Evolutionary conservation across 2,888 invertebrate genomes (phyloP).

Genomic region (Tipula vernalis): DNA sequence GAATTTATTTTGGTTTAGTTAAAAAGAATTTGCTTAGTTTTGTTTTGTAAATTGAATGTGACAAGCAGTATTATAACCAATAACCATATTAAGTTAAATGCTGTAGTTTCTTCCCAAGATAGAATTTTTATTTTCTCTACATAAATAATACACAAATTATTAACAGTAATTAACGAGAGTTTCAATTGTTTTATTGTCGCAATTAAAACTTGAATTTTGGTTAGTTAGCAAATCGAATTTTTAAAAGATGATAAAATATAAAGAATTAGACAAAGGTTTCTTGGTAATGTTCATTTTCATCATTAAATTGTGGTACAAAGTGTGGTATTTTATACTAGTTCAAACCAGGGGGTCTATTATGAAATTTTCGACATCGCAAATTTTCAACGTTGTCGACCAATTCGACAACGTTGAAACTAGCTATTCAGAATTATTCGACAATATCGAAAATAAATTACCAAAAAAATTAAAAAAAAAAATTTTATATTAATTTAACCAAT

Average conservation of each 20-base stretch:
- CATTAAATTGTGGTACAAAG: too few relatives aligned
- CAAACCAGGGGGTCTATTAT: too few relatives aligned
- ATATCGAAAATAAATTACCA: too few relatives aligned
- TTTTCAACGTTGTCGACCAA: too few relatives aligned
- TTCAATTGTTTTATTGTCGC: neutral
- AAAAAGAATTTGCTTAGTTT: neutral
- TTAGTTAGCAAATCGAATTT: neutral
- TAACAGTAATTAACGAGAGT: neutral
- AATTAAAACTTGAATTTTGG: neutral
- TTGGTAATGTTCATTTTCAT: too few relatives aligned
- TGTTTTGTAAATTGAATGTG: neutral
- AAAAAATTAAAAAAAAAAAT: too few relatives aligned
- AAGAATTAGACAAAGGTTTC: neutral
- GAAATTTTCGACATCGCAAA: too few relatives aligned
- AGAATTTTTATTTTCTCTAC: neutral
- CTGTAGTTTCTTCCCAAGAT: neutral
- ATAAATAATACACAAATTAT: neutral
- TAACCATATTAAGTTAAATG: neutral
- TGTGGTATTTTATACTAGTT: too few relatives aligned
- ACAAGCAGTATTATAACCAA: neutral
- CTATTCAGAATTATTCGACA: too few relatives aligned
- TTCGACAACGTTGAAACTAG: too few relatives aligned
- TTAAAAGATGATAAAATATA: neutral
- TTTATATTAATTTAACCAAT: too few relatives aligned
- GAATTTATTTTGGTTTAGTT: neutral